Percentiles rank a stretch among this genome's conserved stretches.
These are phyloP conservation scores for Ceratotherium simum DNA, from an alignment of 2,113 vertebrate genomes.

Conservation along the genomic window DNA sequence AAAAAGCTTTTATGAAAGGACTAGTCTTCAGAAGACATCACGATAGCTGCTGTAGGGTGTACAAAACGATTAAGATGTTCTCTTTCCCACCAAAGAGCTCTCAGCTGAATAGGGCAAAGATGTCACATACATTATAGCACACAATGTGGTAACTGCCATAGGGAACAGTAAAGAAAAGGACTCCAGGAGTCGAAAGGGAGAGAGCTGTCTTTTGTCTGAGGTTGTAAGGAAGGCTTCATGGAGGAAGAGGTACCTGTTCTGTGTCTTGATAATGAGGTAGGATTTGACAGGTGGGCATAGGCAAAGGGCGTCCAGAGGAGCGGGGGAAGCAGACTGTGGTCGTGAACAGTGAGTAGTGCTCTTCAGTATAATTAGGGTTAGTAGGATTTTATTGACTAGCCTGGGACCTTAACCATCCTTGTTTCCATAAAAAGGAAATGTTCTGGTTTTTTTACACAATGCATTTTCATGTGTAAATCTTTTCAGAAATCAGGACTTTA, in stretches of 20 bases:
- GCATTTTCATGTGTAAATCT: not conserved
- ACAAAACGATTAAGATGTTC: not conserved
- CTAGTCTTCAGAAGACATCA: not conserved
- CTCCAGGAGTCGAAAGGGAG: not conserved
- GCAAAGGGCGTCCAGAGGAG: not conserved
- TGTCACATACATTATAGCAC: fast-evolving
- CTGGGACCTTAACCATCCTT: not conserved
- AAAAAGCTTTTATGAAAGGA: not conserved
- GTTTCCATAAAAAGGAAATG: not conserved
- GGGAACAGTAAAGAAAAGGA: not conserved
- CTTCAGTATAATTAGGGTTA: not conserved
- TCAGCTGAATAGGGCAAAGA: not conserved
- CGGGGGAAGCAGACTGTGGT: not conserved
- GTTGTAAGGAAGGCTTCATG: not conserved
- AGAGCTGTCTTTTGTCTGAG: not conserved
- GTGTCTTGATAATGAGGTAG: not conserved
- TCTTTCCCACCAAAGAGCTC: not conserved
- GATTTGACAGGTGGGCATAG: too few species aligned
- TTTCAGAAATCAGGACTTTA: not conserved
- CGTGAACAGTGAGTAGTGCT: not conserved
- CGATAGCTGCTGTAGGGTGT: not conserved
- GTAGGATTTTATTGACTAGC: not conserved
- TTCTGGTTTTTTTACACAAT: not conserved
- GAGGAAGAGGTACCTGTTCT: not conserved
- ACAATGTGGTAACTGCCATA: fast-evolving